Evolutionary conservation across 2,888 invertebrate species (phyloP).

Genomic region (Palloptera scutellata): DNA sequence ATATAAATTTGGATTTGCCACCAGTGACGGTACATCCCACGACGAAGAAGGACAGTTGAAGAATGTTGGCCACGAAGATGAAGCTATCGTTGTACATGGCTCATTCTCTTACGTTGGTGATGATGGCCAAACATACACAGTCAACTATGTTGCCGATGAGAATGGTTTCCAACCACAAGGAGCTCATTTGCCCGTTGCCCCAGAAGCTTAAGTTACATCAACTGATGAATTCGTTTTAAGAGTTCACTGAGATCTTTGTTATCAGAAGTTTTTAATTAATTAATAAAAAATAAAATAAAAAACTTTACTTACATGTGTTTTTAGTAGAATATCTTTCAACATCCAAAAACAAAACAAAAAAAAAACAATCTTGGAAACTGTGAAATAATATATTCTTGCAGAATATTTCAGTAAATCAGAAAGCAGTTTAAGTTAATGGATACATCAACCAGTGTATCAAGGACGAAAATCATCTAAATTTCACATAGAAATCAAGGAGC

Average conservation of each 20-base stretch:
- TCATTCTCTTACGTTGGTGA: conserved; percentile 44
- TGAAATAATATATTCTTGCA: no score
- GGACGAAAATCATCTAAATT: no score
- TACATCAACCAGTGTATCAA: no score
- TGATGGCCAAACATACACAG: conserved; percentile 54
- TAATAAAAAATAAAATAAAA: not conserved
- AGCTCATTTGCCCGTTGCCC: conserved; percentile 43
- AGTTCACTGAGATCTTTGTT: not conserved
- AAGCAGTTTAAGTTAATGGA: no score
- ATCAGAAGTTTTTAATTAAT: not conserved
- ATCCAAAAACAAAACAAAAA: no score
- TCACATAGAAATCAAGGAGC: no score
- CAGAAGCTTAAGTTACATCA: conserved; percentile 7
- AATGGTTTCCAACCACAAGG: conserved; percentile 65
- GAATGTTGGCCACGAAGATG: conserved; percentile 41
- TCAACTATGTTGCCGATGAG: conserved; percentile 66
- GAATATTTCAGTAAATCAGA: no score
- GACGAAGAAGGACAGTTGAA: conserved; percentile 45
- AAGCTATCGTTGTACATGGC: conserved; percentile 47
- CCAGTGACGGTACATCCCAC: conserved; percentile 47
- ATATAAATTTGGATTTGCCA: conserved; percentile 44
- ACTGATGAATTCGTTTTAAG: not conserved
- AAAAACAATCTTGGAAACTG: no score
- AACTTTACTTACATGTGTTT: not conserved
- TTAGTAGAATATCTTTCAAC: no score